Evolutionary conservation across 1,140 invertebrate species (phyloP).

Genomic region (Trialeurodes vaporariorum): DNA sequence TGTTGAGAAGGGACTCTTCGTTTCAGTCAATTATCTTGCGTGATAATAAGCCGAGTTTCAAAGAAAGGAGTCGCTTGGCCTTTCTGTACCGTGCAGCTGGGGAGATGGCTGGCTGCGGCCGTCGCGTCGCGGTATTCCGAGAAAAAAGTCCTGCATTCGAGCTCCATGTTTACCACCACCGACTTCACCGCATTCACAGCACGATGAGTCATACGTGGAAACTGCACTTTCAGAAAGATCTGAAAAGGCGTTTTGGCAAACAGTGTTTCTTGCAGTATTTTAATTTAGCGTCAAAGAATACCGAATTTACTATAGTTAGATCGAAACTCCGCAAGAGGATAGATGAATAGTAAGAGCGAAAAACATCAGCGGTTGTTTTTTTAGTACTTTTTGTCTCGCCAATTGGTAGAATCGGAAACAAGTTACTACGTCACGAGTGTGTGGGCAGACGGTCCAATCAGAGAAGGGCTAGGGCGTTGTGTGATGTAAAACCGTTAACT

Average conservation of each 20-base stretch:
- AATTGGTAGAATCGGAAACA: not conserved
- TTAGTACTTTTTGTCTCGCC: not conserved
- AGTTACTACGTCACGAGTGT: not conserved
- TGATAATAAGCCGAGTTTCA: too few relatives aligned
- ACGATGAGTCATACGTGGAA: not conserved
- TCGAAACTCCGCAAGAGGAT: not conserved
- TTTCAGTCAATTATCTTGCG: too few relatives aligned
- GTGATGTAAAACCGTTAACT: not conserved
- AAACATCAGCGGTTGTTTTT: not conserved
- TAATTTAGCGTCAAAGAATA: too few relatives aligned
- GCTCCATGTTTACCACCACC: not conserved
- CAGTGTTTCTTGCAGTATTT: too few relatives aligned
- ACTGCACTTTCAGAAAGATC: too few relatives aligned
- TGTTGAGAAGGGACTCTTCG: too few relatives aligned
- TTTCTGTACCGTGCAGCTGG: too few relatives aligned
- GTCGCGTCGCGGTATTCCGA: not conserved
- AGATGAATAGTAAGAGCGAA: not conserved
- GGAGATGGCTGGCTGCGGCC: too few relatives aligned
- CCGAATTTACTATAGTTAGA: not conserved
- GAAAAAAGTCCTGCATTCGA: not conserved
- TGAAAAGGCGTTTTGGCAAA: too few relatives aligned
- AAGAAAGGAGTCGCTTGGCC: too few relatives aligned
- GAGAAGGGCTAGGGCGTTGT: not conserved
- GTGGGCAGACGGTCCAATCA: not conserved
- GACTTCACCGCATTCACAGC: not conserved